Percentiles rank a stretch among this genome's conserved stretches.
Conservation (phyloP, 2,888 invertebrate species). For the Drosophila aldrichi region DNA sequence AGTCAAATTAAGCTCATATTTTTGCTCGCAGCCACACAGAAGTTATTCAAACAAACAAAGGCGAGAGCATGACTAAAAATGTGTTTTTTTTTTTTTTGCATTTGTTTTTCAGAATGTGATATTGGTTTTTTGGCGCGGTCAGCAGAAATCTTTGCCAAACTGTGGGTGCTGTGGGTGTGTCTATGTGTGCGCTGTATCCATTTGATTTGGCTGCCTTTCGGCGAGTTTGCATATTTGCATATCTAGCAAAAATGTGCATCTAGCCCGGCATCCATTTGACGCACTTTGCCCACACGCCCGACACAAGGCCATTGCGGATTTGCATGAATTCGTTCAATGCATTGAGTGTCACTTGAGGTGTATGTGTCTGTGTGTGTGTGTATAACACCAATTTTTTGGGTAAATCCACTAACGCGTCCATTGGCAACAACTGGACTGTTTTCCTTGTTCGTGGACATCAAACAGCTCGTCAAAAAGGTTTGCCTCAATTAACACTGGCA, state of each 20-base stretch:
- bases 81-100: background rate
- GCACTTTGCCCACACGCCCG: constrained; percentile 31
- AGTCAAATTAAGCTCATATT: background rate
- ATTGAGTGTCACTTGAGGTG: constrained; percentile 28
- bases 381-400: constrained; percentile 5
- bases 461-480: constrained; percentile 14
- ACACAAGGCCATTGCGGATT: constrained; percentile 14
- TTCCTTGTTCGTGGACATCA: constrained; percentile 18
- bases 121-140: constrained; percentile 37
- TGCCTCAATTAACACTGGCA: constrained; percentile 35
- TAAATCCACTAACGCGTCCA: constrained; percentile 9
- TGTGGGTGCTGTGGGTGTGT: background rate
- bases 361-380: constrained; percentile 29
- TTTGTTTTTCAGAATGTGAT: constrained; percentile 26
- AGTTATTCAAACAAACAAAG: constrained; percentile 14
- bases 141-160: constrained; percentile 20
- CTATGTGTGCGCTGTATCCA: constrained; percentile 7
- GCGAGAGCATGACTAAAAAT: constrained; percentile 14
- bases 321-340: constrained; percentile 26
- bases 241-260: constrained; percentile 18
- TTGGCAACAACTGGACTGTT: background rate
- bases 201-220: constrained; percentile 31
- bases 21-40: background rate
- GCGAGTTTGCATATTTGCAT: constrained; percentile 33
- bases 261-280: constrained; percentile 11